These are phyloP conservation scores for Proisotoma minuta DNA, from an alignment of 2,888 invertebrate genomes.

Conservation along the genomic window DNA sequence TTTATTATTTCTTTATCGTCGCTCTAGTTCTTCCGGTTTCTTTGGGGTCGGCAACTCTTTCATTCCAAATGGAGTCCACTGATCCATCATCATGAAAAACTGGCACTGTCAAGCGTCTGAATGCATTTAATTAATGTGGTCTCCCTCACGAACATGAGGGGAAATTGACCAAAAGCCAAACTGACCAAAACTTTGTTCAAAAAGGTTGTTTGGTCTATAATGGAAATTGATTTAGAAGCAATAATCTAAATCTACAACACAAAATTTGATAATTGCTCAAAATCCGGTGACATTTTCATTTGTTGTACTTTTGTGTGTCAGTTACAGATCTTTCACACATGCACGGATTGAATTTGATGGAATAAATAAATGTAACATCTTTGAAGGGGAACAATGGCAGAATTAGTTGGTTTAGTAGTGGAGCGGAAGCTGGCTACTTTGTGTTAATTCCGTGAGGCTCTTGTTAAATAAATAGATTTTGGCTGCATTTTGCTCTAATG, in stretches of 20 bases:
- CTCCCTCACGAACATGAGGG: slow-evolving; percentile 8
- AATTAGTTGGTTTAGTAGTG: background rate
- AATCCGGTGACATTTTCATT: background rate
- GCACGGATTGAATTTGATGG: background rate
- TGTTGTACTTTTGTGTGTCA: background rate
- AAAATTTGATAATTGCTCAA: background rate
- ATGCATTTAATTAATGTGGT: slow-evolving; percentile 33
- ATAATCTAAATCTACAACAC: too few relatives aligned
- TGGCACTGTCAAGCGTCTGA: slow-evolving; percentile 24
- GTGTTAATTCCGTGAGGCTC: too few relatives aligned
- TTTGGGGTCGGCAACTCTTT: background rate
- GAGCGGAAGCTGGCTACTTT: background rate
- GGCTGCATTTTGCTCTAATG: background rate
- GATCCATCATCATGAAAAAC: slow-evolving; percentile 34
- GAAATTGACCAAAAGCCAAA: background rate
- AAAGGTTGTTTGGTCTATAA: too few relatives aligned
- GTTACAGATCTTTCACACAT: background rate
- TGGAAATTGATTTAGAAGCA: too few relatives aligned
- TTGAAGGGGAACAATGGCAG: background rate
- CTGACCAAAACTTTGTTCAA: background rate
- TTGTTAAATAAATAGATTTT: too few relatives aligned
- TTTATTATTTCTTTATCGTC: too few relatives aligned
- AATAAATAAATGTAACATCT: background rate
- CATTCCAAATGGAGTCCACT: slow-evolving; percentile 22
- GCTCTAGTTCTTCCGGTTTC: background rate